Evolutionary conservation across 2,797 vertebrate genomes (phyloP).

Genomic region (Catostomus latipinnis): DNA sequence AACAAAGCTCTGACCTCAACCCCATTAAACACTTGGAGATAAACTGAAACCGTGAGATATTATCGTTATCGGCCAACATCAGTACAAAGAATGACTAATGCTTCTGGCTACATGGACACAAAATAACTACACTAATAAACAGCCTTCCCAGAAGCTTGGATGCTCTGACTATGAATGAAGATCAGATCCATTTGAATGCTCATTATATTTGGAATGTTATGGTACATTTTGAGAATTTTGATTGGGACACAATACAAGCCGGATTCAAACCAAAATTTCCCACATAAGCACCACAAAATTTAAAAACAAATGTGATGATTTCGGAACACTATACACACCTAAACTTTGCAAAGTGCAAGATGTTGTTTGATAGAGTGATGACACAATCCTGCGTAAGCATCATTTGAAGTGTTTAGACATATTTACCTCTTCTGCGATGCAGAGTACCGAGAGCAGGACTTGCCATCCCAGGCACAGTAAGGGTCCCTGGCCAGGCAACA

Average conservation of each 20-base stretch:
- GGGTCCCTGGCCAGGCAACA: constrained; percentile 97
- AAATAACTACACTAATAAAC: not conserved
- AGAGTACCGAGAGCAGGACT: constrained; percentile 94
- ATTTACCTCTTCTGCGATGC: constrained; percentile 93
- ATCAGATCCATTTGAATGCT: not conserved
- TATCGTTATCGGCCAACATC: not conserved
- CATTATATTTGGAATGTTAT: not conserved
- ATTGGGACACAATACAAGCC: too few species aligned
- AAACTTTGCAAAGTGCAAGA: too few species aligned
- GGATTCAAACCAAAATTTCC: not conserved
- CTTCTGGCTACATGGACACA: not conserved
- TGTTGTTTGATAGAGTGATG: too few species aligned
- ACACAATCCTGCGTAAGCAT: too few species aligned
- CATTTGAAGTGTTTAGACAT: constrained; percentile 47
- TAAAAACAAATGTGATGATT: not conserved
- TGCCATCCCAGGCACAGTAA: constrained; percentile 98
- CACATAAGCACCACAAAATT: not conserved
- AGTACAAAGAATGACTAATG: constrained; percentile 8
- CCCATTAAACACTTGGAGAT: not conserved
- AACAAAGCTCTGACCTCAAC: not conserved
- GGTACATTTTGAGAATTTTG: too few species aligned
- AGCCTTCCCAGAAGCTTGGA: not conserved
- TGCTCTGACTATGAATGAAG: constrained; percentile 4
- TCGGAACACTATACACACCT: too few species aligned
- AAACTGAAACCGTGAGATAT: not conserved